These are phyloP conservation scores for Parazoanthus darwini DNA, from an alignment of 92 coral and sea anemone genomes.

Conservation along the genomic window DNA sequence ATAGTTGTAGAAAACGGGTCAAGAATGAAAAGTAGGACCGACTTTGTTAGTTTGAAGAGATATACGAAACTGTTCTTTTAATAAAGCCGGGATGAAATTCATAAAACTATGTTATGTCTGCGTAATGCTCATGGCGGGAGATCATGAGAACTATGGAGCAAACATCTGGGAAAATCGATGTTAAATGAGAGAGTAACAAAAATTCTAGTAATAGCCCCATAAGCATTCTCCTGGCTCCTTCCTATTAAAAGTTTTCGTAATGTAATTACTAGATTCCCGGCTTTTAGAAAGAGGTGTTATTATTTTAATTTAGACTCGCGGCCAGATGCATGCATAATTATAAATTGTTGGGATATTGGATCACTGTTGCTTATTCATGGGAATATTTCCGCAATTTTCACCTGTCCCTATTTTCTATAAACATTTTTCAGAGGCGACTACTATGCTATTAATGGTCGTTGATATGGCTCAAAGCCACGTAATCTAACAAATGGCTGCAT, in stretches of 20 bases:
- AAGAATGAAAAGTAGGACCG: background rate
- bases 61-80: background rate
- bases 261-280: constrained; percentile 43
- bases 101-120: background rate
- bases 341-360: constrained; percentile 39
- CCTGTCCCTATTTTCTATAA: constrained; percentile 41
- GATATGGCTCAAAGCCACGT: constrained; percentile 35
- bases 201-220: constrained; percentile 23
- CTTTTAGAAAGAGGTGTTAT: constrained; percentile 41
- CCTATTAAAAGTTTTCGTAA: constrained; percentile 44
- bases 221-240: constrained; percentile 19
- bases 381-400: constrained; percentile 36
- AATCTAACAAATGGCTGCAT: constrained; percentile 38
- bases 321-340: constrained; percentile 38
- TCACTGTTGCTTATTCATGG: constrained; percentile 46
- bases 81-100: background rate
- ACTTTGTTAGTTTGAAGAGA: background rate
- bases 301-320: constrained; percentile 37
- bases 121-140: constrained; percentile 25
- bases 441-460: constrained; percentile 38
- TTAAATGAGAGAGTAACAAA: constrained; percentile 45
- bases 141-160: background rate
- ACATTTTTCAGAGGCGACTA: constrained; percentile 39
- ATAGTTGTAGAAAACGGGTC: background rate
- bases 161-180: constrained; percentile 20